A percentile compares a stretch with the other conserved stretches of the same genome.
Conservation (phyloP, 2,797 vertebrate genomes). For the Notolabrus celidotus region DNA sequence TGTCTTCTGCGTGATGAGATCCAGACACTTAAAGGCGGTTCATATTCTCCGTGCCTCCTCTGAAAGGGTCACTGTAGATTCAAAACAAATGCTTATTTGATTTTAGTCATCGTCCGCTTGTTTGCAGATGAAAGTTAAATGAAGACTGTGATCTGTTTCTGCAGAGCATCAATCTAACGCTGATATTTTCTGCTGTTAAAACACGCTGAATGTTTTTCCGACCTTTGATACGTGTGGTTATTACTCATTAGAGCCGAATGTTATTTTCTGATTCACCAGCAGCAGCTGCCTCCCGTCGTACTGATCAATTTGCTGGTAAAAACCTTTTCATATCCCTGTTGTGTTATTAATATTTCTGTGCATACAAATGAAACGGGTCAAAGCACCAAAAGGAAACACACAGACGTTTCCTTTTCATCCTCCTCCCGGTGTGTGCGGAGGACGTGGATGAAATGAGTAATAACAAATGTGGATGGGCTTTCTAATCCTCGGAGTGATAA, state of each 20-base stretch:
- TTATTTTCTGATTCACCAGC: slow-evolving; percentile 60
- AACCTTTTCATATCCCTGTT: slow-evolving; percentile 45
- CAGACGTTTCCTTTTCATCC: slow-evolving; percentile 44
- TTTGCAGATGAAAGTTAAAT: slow-evolving; percentile 33
- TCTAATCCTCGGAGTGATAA: slow-evolving; percentile 52
- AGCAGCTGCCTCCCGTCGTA: slow-evolving; percentile 44
- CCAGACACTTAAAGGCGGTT: slow-evolving; percentile 2
- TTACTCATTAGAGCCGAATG: slow-evolving; percentile 63
- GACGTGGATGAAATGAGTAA: slow-evolving; percentile 44
- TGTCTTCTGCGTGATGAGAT: neutral
- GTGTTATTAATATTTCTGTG: slow-evolving; percentile 67
- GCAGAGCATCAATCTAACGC: slow-evolving; percentile 20
- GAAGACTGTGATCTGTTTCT: slow-evolving; percentile 36
- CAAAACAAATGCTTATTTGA: slow-evolving; percentile 26
- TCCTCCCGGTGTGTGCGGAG: slow-evolving; percentile 15
- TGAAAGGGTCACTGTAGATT: slow-evolving; percentile 50
- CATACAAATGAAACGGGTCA: slow-evolving; percentile 65
- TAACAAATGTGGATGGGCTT: slow-evolving; percentile 35
- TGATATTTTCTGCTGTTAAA: slow-evolving; percentile 59
- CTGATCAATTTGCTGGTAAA: slow-evolving; percentile 52
- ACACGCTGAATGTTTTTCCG: slow-evolving; percentile 47
- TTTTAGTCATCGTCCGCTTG: slow-evolving; percentile 8
- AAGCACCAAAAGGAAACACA: slow-evolving; percentile 33
- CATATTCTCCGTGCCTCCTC: neutral
- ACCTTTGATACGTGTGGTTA: slow-evolving; percentile 58